Evolutionary conservation across 2,113 vertebrate species (phyloP).

Genomic region (Daboia siamensis): DNA sequence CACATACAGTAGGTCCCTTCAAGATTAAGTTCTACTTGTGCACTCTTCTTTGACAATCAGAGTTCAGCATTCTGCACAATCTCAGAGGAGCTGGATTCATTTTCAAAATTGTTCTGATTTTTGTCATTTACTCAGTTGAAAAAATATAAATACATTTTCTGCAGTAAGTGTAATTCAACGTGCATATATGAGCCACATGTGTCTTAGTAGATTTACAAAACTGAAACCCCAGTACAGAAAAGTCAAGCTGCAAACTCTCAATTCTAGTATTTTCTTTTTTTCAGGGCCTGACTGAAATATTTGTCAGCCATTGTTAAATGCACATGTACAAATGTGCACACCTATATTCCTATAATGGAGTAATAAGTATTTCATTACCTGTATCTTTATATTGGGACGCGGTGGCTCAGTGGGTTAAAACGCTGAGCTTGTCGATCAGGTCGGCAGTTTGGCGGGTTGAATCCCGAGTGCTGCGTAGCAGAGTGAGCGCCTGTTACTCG

Average conservation of each 20-base stretch:
- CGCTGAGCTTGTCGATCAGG: too few relatives aligned
- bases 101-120: not conserved
- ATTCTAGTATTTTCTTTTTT: not conserved
- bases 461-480: too few relatives aligned
- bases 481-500: too few relatives aligned
- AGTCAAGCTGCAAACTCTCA: not conserved
- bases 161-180: not conserved
- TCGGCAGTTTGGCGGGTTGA: too few relatives aligned
- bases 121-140: not conserved
- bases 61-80: not conserved
- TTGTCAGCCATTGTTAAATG: constrained; percentile 1
- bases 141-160: not conserved
- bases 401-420: too few relatives aligned
- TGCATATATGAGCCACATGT: not conserved
- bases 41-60: not conserved
- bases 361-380: not conserved
- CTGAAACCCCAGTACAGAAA: not conserved
- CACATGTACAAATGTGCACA: not conserved
- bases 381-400: not conserved
- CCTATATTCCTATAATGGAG: not conserved
- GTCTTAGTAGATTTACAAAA: not conserved
- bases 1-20: not conserved
- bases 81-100: not conserved
- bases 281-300: not conserved
- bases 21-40: not conserved